Conservation (phyloP, 2,797 vertebrate species). For the Muraenolepis orangiensis region DNA sequence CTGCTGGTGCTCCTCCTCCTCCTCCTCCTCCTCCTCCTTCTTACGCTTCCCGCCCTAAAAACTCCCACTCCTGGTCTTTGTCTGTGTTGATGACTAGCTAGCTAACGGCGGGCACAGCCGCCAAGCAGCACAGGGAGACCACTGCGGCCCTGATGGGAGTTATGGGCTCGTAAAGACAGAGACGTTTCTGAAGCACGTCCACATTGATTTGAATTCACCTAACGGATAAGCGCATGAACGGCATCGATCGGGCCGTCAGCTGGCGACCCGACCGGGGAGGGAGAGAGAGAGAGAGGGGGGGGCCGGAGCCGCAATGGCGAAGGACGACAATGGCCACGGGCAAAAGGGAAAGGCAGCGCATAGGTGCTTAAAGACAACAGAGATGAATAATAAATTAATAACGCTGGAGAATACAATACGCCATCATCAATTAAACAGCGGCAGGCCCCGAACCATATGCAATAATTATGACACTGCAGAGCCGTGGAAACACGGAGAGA, state of each 20-base stretch:
- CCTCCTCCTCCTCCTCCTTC: no score
- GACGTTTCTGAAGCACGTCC: not conserved
- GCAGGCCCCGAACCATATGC: conserved; percentile 52
- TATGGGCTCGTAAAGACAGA: not conserved
- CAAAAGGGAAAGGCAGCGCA: conserved; percentile 29
- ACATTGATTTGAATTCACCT: not conserved
- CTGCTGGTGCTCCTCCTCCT: not conserved
- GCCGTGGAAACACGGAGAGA: conserved; percentile 22
- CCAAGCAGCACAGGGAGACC: not conserved
- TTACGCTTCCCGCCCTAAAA: not conserved
- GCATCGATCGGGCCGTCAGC: no score
- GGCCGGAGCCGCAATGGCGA: not conserved
- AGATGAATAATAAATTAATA: conserved; percentile 66
- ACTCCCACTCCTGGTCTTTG: not conserved
- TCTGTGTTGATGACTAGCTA: not conserved
- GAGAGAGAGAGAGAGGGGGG: conserved; percentile 43
- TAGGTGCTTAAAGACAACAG: conserved; percentile 50
- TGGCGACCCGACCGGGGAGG: conserved; percentile 44
- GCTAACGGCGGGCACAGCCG: no score
- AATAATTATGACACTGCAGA: conserved; percentile 56
- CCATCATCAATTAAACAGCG: conserved; percentile 60
- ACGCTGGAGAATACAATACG: conserved; percentile 50
- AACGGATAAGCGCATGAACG: no score
- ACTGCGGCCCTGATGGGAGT: not conserved
- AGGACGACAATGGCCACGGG: not conserved